Evolutionary conservation across 2,113 vertebrate species (phyloP), one percentile per base, ranked within the genome.

Genomic region (Ictalurus furcatus): DNA sequence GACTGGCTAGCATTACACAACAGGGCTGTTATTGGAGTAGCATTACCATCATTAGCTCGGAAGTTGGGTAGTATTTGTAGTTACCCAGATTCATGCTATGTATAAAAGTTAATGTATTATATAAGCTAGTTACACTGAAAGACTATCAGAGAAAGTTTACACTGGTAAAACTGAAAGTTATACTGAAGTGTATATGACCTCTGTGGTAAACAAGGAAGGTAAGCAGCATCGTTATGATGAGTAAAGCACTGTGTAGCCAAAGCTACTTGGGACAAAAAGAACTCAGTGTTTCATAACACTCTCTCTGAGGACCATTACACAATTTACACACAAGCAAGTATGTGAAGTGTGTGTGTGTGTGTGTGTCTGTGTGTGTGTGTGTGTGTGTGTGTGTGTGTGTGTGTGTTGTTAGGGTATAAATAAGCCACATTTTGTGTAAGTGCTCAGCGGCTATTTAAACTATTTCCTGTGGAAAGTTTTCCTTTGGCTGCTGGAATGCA

Each of bases 401-500:
- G 84, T 8, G 84, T n/a, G 59, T 16, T 0, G 14, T 56, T 82
- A 58, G 19, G 17, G n/a, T 59, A 82, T 44, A 44, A 82, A 82
- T 81, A 81, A 81, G 54, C n/a, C 44, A 40, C 6, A 4, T 25
- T 79, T n/a, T 40, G 78, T 48, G 73, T 48, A 69, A 89, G 90
- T 92, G 93, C 90, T 92, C 92, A 94, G 87, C 44, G 93, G 94
- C 95, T 91, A 96, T 94, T 93, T 91, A 89, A 92, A 92, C 93
- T 92, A 95, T 95, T 96, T 96, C 95, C 95, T 95, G 96, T 93
- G 94, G 94, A 95, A 95, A 92, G 86, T 93, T 93, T 91, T 90
- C 85, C 92, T 52, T 88, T 86, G 23, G 61, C 79, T 86, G 90
- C 92, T 92, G 94, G 93, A 94, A 95, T 95, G 92, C 74, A 87